These are phyloP conservation scores for Microhierax caerulescens DNA, from an alignment of 2,797 vertebrate species.

Conservation along the genomic window DNA sequence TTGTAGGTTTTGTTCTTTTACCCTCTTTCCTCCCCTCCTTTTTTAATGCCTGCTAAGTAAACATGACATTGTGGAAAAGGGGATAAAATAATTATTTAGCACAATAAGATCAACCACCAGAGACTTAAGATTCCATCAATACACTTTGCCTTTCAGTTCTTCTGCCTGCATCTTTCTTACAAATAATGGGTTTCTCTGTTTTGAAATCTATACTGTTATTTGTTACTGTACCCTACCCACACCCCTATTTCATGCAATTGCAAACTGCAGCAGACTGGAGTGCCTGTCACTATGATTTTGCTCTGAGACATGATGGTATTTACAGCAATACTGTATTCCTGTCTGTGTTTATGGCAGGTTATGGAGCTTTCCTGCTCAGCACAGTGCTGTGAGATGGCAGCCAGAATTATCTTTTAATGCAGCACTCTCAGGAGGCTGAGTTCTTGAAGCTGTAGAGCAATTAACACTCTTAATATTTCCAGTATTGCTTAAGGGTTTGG, in stretches of 20 bases:
- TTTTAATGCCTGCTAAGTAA: constrained; percentile 54
- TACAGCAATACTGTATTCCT: constrained; percentile 18
- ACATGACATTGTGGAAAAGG: constrained; percentile 46
- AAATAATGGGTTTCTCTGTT: constrained; percentile 26
- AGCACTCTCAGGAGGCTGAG: neutral
- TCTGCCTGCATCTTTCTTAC: neutral
- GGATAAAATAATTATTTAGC: constrained; percentile 39
- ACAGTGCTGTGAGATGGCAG: neutral
- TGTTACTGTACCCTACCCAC: constrained; percentile 6
- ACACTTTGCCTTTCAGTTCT: constrained; percentile 4
- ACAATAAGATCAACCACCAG: constrained; percentile 8
- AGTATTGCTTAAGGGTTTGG: neutral
- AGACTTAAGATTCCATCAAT: constrained; percentile 23
- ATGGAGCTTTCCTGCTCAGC: neutral
- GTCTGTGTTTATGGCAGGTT: neutral
- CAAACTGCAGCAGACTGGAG: constrained; percentile 28
- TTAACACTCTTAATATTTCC: constrained; percentile 1
- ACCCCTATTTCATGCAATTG: neutral
- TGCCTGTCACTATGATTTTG: constrained; percentile 54
- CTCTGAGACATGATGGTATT: constrained; percentile 29
- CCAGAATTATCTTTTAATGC: neutral
- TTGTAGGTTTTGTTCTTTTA: constrained; percentile 54
- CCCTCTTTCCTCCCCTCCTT: constrained; percentile 44
- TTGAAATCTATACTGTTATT: constrained; percentile 52
- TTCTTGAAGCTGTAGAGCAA: neutral